Conservation (phyloP, 2,888 invertebrate species). For the Cotesia congregata region DNA sequence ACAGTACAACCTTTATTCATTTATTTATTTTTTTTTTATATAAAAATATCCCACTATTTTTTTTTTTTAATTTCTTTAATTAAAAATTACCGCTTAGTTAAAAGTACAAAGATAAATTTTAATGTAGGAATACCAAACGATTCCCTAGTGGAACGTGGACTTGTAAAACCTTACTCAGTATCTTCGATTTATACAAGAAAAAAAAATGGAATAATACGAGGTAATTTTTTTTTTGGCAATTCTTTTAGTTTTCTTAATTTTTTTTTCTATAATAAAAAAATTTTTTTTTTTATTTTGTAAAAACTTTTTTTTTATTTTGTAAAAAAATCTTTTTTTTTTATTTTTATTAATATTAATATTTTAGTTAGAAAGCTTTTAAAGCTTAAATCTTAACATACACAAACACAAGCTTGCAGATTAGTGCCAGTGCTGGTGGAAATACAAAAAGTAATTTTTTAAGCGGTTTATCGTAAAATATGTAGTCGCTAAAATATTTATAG, state of each 20-base stretch:
- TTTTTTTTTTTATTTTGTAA: too few relatives aligned
- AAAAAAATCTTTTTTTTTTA: slow-evolving; percentile 16
- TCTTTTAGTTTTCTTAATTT: slow-evolving; percentile 1
- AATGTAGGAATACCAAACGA: slow-evolving; percentile 50
- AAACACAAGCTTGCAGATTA: background rate
- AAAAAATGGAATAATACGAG: slow-evolving; percentile 52
- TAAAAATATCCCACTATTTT: background rate
- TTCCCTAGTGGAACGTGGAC: slow-evolving; percentile 52
- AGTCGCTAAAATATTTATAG: too few relatives aligned
- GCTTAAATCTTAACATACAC: background rate
- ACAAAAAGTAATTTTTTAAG: background rate
- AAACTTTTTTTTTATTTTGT: too few relatives aligned
- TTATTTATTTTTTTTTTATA: too few relatives aligned
- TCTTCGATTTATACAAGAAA: slow-evolving; percentile 53
- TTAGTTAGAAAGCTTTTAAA: slow-evolving; percentile 6
- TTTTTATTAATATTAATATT: background rate
- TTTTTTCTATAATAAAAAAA: background rate
- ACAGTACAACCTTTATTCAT: too few relatives aligned
- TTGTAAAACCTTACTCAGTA: slow-evolving; percentile 52
- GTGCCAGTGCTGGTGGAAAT: background rate
- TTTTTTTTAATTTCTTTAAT: background rate
- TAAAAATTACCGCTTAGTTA: background rate
- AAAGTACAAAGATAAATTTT: slow-evolving; percentile 34
- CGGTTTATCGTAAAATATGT: too few relatives aligned
- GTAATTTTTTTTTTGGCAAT: slow-evolving; percentile 41